These are phyloP conservation scores for Sinodicranocentrus sp. DNA, from an alignment of 2,888 invertebrate genomes.

Conservation along the genomic window DNA sequence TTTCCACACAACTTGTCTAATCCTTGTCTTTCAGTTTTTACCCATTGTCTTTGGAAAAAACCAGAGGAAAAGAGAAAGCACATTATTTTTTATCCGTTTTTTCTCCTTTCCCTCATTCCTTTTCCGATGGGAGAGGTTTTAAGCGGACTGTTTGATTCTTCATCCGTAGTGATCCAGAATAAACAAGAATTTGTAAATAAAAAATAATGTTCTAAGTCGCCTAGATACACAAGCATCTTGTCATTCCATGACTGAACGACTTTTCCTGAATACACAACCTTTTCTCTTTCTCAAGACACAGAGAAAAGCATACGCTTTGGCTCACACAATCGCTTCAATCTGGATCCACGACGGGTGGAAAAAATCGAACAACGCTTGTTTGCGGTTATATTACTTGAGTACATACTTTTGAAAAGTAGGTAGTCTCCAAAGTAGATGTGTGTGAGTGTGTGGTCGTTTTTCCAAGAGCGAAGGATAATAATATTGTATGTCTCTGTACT, in stretches of 20 bases:
- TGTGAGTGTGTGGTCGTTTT: slow-evolving; percentile 6
- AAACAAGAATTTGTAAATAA: slow-evolving; percentile 17
- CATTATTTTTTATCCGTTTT: neutral
- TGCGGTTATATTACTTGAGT: slow-evolving; percentile 3
- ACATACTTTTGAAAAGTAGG: neutral
- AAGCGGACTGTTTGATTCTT: neutral
- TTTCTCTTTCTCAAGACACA: neutral
- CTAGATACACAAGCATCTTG: neutral
- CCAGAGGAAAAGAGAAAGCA: too few relatives aligned
- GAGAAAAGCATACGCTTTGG: too few relatives aligned
- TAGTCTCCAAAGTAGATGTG: too few relatives aligned
- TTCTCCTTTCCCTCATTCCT: neutral
- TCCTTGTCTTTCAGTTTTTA: too few relatives aligned
- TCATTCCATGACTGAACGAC: neutral
- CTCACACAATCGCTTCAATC: neutral
- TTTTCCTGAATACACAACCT: slow-evolving; percentile 21
- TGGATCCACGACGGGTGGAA: too few relatives aligned
- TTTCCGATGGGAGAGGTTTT: neutral
- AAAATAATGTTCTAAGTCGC: neutral
- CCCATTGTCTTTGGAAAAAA: too few relatives aligned
- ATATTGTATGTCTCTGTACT: slow-evolving; percentile 4
- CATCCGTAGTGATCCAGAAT: slow-evolving; percentile 10
- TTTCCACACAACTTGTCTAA: too few relatives aligned
- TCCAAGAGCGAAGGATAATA: too few relatives aligned
- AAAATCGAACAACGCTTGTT: slow-evolving; percentile 11